Evolutionary conservation across 1,140 invertebrate species (phyloP).

Genomic region (Drosophila novamexicana): DNA sequence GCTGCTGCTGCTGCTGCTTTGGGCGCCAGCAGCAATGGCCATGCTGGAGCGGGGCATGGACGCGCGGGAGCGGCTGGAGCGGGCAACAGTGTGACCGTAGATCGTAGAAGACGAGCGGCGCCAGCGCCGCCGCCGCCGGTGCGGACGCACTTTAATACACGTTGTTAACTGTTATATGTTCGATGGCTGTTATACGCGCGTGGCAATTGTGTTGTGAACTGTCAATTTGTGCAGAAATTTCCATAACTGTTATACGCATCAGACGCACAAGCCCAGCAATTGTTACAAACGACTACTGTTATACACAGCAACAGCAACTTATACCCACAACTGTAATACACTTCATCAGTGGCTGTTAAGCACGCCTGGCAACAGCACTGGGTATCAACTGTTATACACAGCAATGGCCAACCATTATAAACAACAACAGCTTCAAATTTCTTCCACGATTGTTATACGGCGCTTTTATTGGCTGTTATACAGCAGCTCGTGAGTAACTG

Average conservation of each 20-base stretch:
- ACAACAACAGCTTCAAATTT: background rate
- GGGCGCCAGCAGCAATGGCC: background rate
- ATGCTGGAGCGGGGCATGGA: background rate
- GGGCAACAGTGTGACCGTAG: constrained; percentile 9
- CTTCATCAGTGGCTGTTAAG: too few relatives aligned
- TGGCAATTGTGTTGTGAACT: background rate
- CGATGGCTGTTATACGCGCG: constrained; percentile 27
- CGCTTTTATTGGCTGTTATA: background rate
- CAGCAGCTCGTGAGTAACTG: constrained; percentile 6
- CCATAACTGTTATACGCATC: too few relatives aligned
- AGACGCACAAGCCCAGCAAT: too few relatives aligned
- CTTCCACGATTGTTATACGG: background rate
- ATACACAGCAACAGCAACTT: constrained; percentile 5
- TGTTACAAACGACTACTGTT: constrained; percentile 16
- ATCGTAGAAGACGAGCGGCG: constrained; percentile 53
- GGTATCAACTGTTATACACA: constrained; percentile 19
- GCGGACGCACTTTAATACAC: constrained; percentile 70
- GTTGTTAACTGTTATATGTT: constrained; percentile 55
- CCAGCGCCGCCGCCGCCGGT: constrained; percentile 58
- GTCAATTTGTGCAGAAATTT: too few relatives aligned
- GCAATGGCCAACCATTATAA: too few relatives aligned
- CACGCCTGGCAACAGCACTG: too few relatives aligned
- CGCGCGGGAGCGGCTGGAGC: background rate
- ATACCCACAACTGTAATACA: background rate
- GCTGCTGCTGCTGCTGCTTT: constrained; percentile 16